phyloP scores from a whole-genome alignment of 1,140 invertebrate genomes.

The Drosophila pectinifera region DNA sequence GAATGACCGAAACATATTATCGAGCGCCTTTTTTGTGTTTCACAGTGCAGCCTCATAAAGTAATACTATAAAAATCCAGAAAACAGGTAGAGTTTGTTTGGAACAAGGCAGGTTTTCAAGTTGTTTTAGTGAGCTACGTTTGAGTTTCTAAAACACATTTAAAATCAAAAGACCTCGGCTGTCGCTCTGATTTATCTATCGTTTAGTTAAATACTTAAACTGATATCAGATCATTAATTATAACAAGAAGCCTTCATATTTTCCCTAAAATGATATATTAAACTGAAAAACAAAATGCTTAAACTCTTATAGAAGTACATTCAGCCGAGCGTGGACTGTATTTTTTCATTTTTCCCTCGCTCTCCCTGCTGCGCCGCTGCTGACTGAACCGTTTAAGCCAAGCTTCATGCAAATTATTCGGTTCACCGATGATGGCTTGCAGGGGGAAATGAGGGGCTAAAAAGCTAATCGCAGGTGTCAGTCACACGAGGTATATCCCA shows the following conservation, averaged over 20 bases:
- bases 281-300: not conserved
- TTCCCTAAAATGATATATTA: not conserved
- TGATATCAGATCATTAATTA: no score
- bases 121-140: not conserved
- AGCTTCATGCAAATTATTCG: slow-evolving; percentile 77
- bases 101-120: not conserved
- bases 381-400: slow-evolving; percentile 61
- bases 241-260: no score
- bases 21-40: slow-evolving; percentile 11
- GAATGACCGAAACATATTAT: slow-evolving; percentile 61
- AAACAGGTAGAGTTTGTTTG: not conserved
- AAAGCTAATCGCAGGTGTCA: slow-evolving; percentile 77
- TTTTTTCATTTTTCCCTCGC: not conserved
- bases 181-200: no score
- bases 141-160: not conserved
- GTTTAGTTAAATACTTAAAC: no score
- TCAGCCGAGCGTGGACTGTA: not conserved
- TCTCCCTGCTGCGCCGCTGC: not conserved
- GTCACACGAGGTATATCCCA: slow-evolving; percentile 59
- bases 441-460: slow-evolving; percentile 26
- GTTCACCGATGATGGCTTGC: slow-evolving; percentile 42
- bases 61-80: not conserved
- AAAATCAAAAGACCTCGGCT: not conserved
- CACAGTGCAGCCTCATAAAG: not conserved
- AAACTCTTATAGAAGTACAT: not conserved